Evolutionary conservation across 2,113 vertebrate species (phyloP), one percentile per base, ranked within the genome.

Genomic region (Spheniscus mendiculus): DNA sequence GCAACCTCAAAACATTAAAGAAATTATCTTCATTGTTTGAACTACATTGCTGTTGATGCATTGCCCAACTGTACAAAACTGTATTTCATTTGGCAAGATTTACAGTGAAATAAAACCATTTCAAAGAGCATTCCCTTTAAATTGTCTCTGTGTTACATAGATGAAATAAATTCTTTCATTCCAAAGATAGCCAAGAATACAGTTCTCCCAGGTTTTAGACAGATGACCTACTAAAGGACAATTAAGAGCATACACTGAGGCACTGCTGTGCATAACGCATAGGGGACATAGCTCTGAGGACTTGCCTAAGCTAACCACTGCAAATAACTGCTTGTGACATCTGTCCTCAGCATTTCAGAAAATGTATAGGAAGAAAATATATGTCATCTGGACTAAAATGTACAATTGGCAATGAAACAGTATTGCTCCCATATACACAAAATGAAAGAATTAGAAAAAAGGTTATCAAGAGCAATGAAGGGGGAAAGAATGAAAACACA

Each of bases 101-200:
- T 86, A 93, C 58, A 93, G 78, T 59, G 70, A 96, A 97, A 97
- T 86, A 95, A 92, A 98, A 83, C 44, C 47, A 94, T 96, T 97
- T 97, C 87, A 96, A 93, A 97, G 83, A 96, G 38, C 80, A 97
- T 96, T 97, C 83, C 49, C 91, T 94, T 98, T 96, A 93, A 97
- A 96, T 91, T 96, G 90, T 88, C 77, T 95, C 65, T 94, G 49
- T 86, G 61, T 96, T 96, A 92, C 69, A 90, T 2, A 36, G 58
- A 95, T 87, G 38, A 95, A 97, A 97, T 87, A 89, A 94, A 95
- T 93, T 89, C 81, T 63, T 95, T 93, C 62, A 87, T 80, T 95
- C 86, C 65, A 93, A 90, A 96, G 45, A 87, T 20, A 74, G 50
- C 78, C 52, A 82, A 77, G 62, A 76, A 83, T 5, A 66, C 40